Base-by-base conservation (phyloP, 2,797 vertebrate genomes). In the Premnoplex brunnescens region DNA sequence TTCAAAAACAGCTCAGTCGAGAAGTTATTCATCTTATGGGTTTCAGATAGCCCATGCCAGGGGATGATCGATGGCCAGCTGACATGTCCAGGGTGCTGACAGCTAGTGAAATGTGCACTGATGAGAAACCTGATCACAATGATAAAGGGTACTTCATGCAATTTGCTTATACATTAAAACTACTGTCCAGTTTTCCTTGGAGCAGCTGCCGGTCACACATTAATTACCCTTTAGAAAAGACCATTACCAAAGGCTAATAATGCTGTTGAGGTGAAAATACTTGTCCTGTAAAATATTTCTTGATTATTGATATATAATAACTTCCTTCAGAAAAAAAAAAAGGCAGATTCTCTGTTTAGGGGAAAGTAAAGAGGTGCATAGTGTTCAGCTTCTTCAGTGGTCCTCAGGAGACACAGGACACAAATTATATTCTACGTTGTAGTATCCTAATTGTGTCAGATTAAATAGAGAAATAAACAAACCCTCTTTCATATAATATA, bases 401-500 rank as follows among this genome's bases (percentile, higher is more conserved):
- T 68, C 37, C 60, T 89, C 66, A 28, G 28, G 39, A 86, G 59
- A 76, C 44, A 30, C 19, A 82, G 89, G 59, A 88, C 52, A 93
- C 0, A 4, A 69, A 69, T 90, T 66, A 68, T 0, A 41, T 80
- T 89, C 88, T 76, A 79, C 85, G 86, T 92, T 79, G 84, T 91
- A 88, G 39, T 89, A 93, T 91, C 78, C 81, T 96, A 95, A 96
- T 85, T 80, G 91, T 97, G 93, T 96, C 96, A 77, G 48, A 95
- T 97, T 96, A 93, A 79, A 96, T 68, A 85, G 89, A 96, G 89
- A 97, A 96, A 96, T 96, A 97, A 96, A 96, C 83, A 97, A 85
- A 97, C 55, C 48, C 43, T 90, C 89, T 55, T 75, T 71, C 39
- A 32, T 92, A 90, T 88, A 91, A 93, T 85, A 67, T 59, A 83